phyloP scores from a whole-genome alignment of 2,113 vertebrate species.

The Geothlypis trichas region DNA sequence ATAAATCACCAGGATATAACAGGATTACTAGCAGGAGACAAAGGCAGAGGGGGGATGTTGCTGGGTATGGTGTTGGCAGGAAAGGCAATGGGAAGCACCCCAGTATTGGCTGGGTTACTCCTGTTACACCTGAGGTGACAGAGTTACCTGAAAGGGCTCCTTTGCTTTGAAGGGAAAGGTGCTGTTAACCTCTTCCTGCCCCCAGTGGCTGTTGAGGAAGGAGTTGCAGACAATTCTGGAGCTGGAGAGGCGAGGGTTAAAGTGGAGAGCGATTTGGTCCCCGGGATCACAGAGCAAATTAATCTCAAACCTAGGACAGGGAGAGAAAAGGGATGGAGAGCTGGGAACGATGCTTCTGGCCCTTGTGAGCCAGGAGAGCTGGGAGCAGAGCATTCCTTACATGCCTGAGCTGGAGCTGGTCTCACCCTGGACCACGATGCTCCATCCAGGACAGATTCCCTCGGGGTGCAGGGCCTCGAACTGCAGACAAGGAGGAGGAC shows the following conservation, averaged over 20 bases:
- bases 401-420: slow-evolving; percentile 64
- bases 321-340: not conserved
- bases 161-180: slow-evolving; percentile 72
- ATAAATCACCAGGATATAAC: not conserved
- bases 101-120: not conserved
- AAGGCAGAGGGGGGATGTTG: not conserved
- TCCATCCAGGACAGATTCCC: slow-evolving; percentile 83
- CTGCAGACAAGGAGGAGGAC: slow-evolving; percentile 27
- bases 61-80: not conserved
- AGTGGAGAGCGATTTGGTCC: slow-evolving; percentile 78
- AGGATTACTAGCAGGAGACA: not conserved
- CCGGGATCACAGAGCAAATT: slow-evolving; percentile 77
- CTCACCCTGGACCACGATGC: slow-evolving; percentile 75
- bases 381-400: slow-evolving; percentile 16
- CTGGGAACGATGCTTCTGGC: accelerated
- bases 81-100: not conserved
- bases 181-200: slow-evolving; percentile 74
- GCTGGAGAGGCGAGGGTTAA: slow-evolving; percentile 78
- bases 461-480: slow-evolving; percentile 80
- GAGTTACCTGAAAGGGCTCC: slow-evolving; percentile 79
- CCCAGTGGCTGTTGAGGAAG: slow-evolving; percentile 76
- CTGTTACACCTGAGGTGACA: not conserved
- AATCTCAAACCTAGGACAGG: slow-evolving; percentile 76
- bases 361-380: accelerated
- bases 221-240: slow-evolving; percentile 77